These are phyloP conservation scores for Chionis minor DNA, from an alignment of 2,113 vertebrate genomes.

Conservation along the genomic window DNA sequence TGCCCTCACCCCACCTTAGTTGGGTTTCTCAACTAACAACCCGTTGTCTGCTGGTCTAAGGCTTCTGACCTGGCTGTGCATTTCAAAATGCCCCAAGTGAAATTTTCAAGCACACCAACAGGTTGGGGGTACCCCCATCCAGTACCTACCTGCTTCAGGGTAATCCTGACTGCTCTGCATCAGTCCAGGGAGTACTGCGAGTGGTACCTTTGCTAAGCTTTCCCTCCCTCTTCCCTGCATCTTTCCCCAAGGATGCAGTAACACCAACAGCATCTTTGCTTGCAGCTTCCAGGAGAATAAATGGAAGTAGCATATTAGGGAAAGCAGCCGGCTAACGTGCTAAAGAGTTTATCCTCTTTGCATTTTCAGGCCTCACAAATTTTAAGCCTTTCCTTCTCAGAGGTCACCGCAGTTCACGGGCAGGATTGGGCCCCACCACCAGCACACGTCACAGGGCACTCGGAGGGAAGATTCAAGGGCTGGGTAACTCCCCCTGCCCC, in stretches of 20 bases:
- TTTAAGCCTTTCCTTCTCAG: neutral
- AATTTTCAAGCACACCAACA: neutral
- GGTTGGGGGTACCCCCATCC: neutral
- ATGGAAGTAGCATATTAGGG: neutral
- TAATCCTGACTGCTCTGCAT: rapidly evolving
- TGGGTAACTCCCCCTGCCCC: neutral
- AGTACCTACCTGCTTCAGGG: neutral
- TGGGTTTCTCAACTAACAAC: neutral
- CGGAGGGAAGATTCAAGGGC: neutral
- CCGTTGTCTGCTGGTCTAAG: neutral
- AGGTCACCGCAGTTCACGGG: neutral
- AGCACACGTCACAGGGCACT: rapidly evolving
- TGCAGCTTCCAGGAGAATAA: neutral
- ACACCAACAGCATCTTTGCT: neutral
- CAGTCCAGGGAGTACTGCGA: neutral
- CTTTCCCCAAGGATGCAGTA: neutral
- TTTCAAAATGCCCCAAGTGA: neutral
- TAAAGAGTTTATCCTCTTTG: neutral
- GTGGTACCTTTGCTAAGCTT: neutral
- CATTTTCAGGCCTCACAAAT: neutral
- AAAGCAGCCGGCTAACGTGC: neutral
- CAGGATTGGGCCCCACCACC: rapidly evolving
- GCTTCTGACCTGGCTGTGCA: neutral
- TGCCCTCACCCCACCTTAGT: neutral
- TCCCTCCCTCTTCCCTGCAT: neutral